These are phyloP conservation scores for Cervus canadensis DNA, from an alignment of 2,113 vertebrate species.

Conservation along the genomic window DNA sequence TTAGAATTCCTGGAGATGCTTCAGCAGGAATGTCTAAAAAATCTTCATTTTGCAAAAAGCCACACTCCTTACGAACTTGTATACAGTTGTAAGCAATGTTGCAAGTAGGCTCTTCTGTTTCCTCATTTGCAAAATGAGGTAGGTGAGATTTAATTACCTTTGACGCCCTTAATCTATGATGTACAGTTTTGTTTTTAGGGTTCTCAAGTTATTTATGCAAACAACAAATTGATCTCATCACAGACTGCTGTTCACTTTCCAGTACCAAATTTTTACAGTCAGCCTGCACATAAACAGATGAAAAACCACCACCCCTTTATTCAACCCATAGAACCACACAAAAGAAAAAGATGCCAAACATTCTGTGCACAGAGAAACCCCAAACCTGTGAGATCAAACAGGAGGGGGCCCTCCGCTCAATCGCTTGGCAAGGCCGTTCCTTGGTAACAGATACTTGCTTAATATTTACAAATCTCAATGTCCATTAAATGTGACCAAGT, in stretches of 20 bases:
- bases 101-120: background rate
- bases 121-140: background rate
- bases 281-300: background rate
- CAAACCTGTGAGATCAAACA: background rate
- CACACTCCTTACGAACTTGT: background rate
- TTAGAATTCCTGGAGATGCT: background rate
- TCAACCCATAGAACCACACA: background rate
- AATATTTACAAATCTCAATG: background rate
- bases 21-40: background rate
- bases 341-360: background rate
- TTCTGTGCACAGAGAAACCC: background rate
- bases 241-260: background rate
- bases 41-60: background rate
- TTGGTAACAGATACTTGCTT: background rate
- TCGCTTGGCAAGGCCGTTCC: background rate
- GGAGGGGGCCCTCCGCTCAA: background rate
- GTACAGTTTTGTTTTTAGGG: background rate
- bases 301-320: background rate
- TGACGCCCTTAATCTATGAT: background rate
- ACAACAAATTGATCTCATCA: background rate
- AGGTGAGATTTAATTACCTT: background rate
- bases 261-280: background rate
- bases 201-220: background rate
- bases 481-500: background rate
- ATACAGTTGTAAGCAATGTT: background rate